These are phyloP conservation scores for Ramphastos sulfuratus DNA, from an alignment of 2,113 vertebrate species.

Conservation along the genomic window DNA sequence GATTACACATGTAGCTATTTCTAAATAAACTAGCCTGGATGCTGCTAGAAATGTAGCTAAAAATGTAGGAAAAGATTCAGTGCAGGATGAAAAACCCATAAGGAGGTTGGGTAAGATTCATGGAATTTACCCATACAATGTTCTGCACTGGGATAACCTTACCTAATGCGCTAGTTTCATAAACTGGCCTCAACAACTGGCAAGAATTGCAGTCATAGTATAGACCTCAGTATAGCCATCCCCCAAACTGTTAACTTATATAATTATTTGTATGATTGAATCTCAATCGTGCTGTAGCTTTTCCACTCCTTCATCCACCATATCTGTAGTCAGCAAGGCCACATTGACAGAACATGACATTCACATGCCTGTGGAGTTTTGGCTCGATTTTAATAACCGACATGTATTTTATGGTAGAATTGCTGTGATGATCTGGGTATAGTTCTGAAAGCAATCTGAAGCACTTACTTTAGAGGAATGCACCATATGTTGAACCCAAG, in stretches of 20 bases:
- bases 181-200: background rate
- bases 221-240: background rate
- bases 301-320: background rate
- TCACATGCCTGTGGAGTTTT: slow-evolving; percentile 39
- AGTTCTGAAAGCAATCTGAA: slow-evolving; percentile 57
- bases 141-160: background rate
- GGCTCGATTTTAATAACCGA: slow-evolving; percentile 32
- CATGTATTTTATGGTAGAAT: slow-evolving; percentile 8
- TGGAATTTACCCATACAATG: background rate
- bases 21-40: background rate
- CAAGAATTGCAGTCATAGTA: background rate
- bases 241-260: background rate
- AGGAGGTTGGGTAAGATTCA: background rate
- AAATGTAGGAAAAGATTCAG: background rate
- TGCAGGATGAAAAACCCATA: background rate
- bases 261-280: background rate
- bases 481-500: slow-evolving; percentile 2
- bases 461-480: slow-evolving; percentile 16
- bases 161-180: background rate
- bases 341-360: slow-evolving; percentile 39
- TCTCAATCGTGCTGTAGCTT: background rate
- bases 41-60: background rate
- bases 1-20: background rate
- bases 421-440: background rate
- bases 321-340: background rate